phyloP scores from a whole-genome alignment of 2,113 vertebrate species.

The Chamaea fasciata region DNA sequence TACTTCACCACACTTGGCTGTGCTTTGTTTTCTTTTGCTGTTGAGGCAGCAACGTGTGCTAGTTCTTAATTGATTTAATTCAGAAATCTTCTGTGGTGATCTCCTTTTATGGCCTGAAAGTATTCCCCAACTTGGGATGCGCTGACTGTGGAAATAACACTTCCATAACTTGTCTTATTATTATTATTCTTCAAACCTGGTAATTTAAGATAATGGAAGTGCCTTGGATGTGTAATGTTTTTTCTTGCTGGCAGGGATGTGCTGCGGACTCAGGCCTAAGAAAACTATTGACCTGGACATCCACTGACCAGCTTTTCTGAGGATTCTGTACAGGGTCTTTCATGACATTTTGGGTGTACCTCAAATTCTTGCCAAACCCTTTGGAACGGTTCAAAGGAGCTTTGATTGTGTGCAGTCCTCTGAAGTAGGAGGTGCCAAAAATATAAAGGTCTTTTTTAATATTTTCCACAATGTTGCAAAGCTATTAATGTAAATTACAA shows the following conservation, averaged over 20 bases:
- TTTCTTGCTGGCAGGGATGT: background rate
- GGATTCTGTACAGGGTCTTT: slow-evolving; percentile 11
- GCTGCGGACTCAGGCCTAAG: slow-evolving; percentile 1
- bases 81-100: background rate
- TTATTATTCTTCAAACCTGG: background rate
- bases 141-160: background rate
- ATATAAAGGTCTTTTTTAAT: slow-evolving; percentile 47
- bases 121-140: background rate
- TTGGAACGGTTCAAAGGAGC: slow-evolving; percentile 26
- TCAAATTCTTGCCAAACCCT: slow-evolving; percentile 37
- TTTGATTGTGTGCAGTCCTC: slow-evolving; percentile 44
- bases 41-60: background rate
- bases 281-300: slow-evolving; percentile 18
- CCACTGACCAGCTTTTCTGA: slow-evolving; percentile 4
- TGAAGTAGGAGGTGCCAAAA: slow-evolving; percentile 49
- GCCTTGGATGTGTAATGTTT: background rate
- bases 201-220: background rate
- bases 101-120: background rate
- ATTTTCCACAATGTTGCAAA: slow-evolving; percentile 62
- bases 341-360: slow-evolving; percentile 47
- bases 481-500: slow-evolving; percentile 57
- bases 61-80: background rate
- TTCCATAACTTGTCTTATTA: background rate
- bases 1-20: background rate
- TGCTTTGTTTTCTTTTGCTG: background rate